Base-by-base conservation (phyloP, 2,113 vertebrate genomes). In the Thamnophis sirtalis region DNA sequence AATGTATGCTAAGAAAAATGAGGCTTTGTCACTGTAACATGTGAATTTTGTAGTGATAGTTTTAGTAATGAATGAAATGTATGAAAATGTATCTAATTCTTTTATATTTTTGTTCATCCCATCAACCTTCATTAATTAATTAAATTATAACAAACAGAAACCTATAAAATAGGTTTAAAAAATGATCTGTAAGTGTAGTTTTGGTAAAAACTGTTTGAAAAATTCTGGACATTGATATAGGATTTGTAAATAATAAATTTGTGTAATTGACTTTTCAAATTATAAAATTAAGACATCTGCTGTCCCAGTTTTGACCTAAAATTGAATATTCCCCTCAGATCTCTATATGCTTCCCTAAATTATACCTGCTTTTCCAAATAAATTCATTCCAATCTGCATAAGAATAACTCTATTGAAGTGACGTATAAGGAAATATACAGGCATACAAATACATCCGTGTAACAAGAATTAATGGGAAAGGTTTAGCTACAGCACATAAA, bases 341-440 rank as follows among this genome's bases (percentile, higher is more conserved):
- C 28, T 3, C 0, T 54, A 90, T 24, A 2, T 89, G 87, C 92
- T 89, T 60, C 84, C 94, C 63, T 11, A 92, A 96, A 96, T 43
- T 89, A 73, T 4, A 1, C 87, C 87, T 26, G 8, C 17, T 92
- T 28, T 9, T 28, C 43, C 38, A 56, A 80, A 26, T 55, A 89
- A 63, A 60, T 63, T 22, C 28, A n/a, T 53, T 86, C 22, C 53
- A 7, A 53, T 22, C 51, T n/a, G 84, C 13, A 89, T 0, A 92
- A 92, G 1, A 49, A 15, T 13, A 48, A 13, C 8, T 53, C 56
- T 19, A 22, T 38, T 58, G 13, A 58, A 24, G 33, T 58, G 68
- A 85, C 60, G 24, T 60, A 21, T 9, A 8, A 86, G 48, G 1
- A 89, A 33, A 11, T 4, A 11, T 5, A n/a, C 50, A 50, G 1